A percentile compares a stretch with the other conserved stretches of the same genome.
Evolutionary conservation across 2,888 invertebrate genomes (phyloP).

Genomic region (Caenorhabditis japonica): DNA sequence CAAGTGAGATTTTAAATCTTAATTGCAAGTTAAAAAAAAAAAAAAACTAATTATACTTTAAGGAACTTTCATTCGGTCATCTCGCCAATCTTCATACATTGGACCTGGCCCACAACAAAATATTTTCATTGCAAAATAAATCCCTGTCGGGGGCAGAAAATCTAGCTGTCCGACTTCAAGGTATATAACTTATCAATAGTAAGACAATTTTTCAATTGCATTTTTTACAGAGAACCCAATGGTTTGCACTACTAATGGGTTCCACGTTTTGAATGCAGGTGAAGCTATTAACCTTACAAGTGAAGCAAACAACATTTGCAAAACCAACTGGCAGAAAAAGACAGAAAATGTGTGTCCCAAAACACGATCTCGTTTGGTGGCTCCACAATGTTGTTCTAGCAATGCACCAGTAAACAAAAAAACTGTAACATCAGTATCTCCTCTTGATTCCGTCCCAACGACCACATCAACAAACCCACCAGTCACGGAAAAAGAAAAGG

Average conservation of each 20-base stretch:
- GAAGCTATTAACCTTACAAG: constrained; percentile 76
- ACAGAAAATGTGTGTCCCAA: constrained; percentile 72
- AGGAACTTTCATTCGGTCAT: constrained; percentile 82
- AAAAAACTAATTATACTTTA: constrained; percentile 20
- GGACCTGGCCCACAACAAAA: constrained; percentile 87
- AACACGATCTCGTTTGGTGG: constrained; percentile 55
- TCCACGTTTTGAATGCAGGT: constrained; percentile 76
- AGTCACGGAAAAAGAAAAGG: constrained; percentile 11
- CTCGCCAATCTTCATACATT: constrained; percentile 90
- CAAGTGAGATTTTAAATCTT: constrained; percentile 55
- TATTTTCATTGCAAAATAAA: constrained; percentile 68
- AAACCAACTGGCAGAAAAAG: constrained; percentile 64
- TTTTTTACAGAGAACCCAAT: constrained; percentile 77
- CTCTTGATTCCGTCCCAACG: constrained; percentile 17
- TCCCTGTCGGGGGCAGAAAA: constrained; percentile 73
- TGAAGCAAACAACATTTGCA: constrained; percentile 75
- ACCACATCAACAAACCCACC: constrained; percentile 48
- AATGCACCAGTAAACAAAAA: no score
- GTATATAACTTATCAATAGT: constrained; percentile 35
- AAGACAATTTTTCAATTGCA: no score
- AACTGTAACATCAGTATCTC: no score
- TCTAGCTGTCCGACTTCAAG: constrained; percentile 74
- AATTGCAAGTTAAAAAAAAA: no score
- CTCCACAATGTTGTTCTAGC: constrained; percentile 64
- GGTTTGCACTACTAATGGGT: constrained; percentile 76